phyloP scores from a whole-genome alignment of 2,113 vertebrate genomes.

The Hyperopisus bebe region DNA sequence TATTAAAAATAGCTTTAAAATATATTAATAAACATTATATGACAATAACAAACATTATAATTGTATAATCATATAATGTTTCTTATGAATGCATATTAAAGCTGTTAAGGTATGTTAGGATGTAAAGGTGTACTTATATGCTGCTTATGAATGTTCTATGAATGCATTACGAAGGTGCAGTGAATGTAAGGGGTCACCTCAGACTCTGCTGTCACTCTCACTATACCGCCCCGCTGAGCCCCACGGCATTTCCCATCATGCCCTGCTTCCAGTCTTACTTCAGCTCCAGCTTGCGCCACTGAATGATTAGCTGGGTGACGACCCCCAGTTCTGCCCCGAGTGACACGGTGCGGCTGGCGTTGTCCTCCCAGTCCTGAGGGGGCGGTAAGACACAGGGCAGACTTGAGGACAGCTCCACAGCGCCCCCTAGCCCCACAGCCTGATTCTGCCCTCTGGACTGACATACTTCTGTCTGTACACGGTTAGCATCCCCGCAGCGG shows the following conservation, averaged over 20 bases:
- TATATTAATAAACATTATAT: no score
- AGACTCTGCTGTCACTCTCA: not conserved
- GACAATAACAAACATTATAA: not conserved
- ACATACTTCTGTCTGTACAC: not conserved
- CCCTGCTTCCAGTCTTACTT: constrained; percentile 59
- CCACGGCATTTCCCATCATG: not conserved
- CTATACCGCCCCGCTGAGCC: not conserved
- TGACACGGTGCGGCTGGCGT: constrained; percentile 78
- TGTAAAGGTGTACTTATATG: no score
- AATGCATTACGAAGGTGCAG: not conserved
- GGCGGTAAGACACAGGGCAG: not conserved
- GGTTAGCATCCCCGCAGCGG: not conserved
- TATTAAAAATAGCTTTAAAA: no score
- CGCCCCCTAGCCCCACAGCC: not conserved
- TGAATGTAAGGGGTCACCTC: not conserved
- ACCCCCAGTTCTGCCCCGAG: constrained; percentile 76
- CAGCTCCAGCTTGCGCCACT: constrained; percentile 88
- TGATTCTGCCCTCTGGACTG: not conserved
- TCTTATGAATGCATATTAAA: not conserved
- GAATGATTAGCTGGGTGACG: constrained; percentile 83
- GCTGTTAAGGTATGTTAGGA: no score
- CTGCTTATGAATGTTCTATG: not conserved
- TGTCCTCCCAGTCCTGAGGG: constrained; percentile 89
- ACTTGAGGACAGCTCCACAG: not conserved
- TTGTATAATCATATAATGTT: not conserved